Evolutionary conservation across 30 jellyfish, hydroid and myxozoan species (phyloP), one percentile per base, ranked within the genome.

Genomic region (Sanderia malayensis): DNA sequence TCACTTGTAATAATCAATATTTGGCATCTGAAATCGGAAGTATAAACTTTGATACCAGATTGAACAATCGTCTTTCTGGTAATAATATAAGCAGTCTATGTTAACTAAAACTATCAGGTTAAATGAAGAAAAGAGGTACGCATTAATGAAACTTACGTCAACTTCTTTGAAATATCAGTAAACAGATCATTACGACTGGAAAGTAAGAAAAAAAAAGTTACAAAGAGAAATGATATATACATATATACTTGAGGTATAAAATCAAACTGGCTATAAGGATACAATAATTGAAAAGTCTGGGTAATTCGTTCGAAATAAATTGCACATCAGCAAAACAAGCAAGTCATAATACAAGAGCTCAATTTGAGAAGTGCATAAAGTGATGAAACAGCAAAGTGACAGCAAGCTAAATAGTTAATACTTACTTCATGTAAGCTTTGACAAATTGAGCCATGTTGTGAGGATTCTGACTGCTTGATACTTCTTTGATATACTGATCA

Each of bases 391-490:
- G n/a, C n/a, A n/a, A n/a, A n/a, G n/a, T n/a, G n/a, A n/a, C n/a
- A n/a, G n/a, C n/a, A n/a, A n/a, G n/a, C n/a, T n/a, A n/a, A n/a
- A n/a, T n/a, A n/a, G n/a, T n/a, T n/a, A n/a, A n/a, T 8, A 74
- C 93, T 67, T 76, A 89, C 97, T 60, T 69, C 95, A 82, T 89
- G 89, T 81, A 89, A 4, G 97, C 84, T 44, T 72, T 89, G 58
- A 89, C 97, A 44, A 81, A 89, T 80, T 89, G 95, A n/a, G 97
- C 97, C 85, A 89, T 81, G 53, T 89, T 89, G 82, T 89, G 94
- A 2, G 97, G 84, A 76, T 89, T 89, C 46, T 81, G 95, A 37
- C 52, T 81, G 86, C 68, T 82, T 20, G 94, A 70, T 10, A 89
- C 84, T 52, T 89, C 95, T 52, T 76, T 80, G 46, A 81, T 81